Evolutionary conservation across 1,140 invertebrate genomes (phyloP).

Genomic region (Pollicipes pollicipes): DNA sequence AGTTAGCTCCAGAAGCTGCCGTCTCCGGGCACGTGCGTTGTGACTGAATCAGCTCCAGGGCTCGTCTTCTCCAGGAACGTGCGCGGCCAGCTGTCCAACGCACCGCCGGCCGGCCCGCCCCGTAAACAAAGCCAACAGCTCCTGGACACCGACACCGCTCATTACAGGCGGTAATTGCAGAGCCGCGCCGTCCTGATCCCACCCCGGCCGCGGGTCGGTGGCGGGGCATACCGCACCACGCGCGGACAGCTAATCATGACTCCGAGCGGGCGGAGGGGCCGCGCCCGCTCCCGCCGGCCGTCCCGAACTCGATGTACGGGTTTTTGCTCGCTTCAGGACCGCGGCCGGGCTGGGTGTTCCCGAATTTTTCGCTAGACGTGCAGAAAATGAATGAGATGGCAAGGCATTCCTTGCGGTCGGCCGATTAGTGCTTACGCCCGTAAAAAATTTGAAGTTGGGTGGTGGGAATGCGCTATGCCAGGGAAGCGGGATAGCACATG

Average conservation of each 20-base stretch:
- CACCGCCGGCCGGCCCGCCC: no score
- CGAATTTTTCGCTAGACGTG: not conserved
- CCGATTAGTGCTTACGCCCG: not conserved
- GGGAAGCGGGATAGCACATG: not conserved
- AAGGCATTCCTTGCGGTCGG: not conserved
- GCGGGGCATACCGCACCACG: not conserved
- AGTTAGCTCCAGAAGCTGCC: no score
- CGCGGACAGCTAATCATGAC: no score
- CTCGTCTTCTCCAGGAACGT: no score
- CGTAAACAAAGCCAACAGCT: not conserved
- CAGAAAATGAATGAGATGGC: slow-evolving; percentile 1
- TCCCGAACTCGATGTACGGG: no score
- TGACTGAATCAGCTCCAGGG: no score
- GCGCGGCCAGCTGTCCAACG: not conserved
- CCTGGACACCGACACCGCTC: not conserved
- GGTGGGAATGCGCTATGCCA: no score
- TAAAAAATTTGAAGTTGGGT: not conserved
- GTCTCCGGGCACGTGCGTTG: no score
- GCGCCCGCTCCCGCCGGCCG: no score
- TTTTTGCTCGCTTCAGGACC: not conserved
- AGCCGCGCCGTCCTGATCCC: not conserved
- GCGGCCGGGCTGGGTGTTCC: not conserved
- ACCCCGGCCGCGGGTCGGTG: not conserved
- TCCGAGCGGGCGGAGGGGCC: no score
- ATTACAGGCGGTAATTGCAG: not conserved